A percentile compares a stretch with the other conserved stretches of the same genome.
These are phyloP conservation scores for Xenotilapia leptura DNA, from an alignment of 2,113 vertebrate genomes.

Conservation along the genomic window DNA sequence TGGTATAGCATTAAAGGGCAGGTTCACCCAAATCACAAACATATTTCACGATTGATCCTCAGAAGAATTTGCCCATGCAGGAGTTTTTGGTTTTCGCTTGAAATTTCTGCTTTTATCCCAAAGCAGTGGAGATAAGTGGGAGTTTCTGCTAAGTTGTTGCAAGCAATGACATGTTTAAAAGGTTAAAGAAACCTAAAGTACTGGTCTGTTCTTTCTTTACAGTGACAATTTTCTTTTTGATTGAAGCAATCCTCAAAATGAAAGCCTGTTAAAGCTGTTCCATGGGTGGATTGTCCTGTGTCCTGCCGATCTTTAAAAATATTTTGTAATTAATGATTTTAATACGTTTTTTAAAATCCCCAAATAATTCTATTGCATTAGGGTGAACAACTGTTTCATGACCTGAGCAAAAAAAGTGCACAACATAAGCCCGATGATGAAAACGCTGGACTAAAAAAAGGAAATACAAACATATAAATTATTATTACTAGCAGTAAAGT, in stretches of 20 bases:
- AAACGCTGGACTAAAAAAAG: neutral
- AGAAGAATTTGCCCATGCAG: neutral
- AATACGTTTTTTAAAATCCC: neutral
- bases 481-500: neutral
- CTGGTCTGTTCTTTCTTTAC: neutral
- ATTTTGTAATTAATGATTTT: neutral
- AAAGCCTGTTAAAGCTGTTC: fast-evolving
- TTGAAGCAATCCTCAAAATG: neutral
- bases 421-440: neutral
- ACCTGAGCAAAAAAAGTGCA: neutral
- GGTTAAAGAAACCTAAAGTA: neutral
- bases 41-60: neutral
- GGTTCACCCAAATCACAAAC: neutral
- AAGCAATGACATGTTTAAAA: neutral
- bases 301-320: neutral
- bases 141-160: neutral
- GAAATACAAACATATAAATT: neutral
- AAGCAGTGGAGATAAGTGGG: fast-evolving
- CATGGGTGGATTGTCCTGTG: fast-evolving
- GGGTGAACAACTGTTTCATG: neutral
- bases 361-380: neutral
- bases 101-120: neutral
- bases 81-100: fast-evolving
- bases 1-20: neutral
- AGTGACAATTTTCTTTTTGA: neutral